Base-by-base conservation (phyloP, 2,888 invertebrate species). In the Hemithea aestivaria region DNA sequence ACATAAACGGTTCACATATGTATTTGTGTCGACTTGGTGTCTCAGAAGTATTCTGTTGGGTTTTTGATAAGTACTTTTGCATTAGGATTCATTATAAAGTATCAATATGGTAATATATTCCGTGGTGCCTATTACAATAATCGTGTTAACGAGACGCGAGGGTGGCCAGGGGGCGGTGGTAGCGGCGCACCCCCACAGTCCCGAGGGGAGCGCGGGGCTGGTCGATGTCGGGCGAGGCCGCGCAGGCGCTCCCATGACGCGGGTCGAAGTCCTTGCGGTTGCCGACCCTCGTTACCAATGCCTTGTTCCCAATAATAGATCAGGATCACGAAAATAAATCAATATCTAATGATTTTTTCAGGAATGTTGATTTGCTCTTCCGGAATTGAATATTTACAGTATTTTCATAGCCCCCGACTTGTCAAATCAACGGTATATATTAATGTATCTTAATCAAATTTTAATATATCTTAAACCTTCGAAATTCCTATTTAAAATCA, bases 191-290 rank as follows among this genome's bases (percentile, higher is more conserved):
- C 9, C 29, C 40, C 25, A 20, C 6, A 20, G 39, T 7, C 16
- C 10, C 23, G 22, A 16, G 51, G 37, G 53, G 60, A 2, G 16
- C 16, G 16, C 56, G 57, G 62, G 65, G 71, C 64, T 72, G 76
- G 73, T 75, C 73, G 75, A 72, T 73, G 73, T 58, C 68, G 70
- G 67, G 68, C 66, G 72, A 66, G 75, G 71, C 62, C 76, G 82
- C 84, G 82, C 83, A 76, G 58, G 80, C 83, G 82, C 80, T 58
- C 55, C 56, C 51, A 37, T 62, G 46, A 51, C 61, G 48, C 71
- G 66, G 82, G 81, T 80, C 82, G 77, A 74, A 77, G 80, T 72
- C 78, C 82, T 80, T 73, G 62, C 76, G 82, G 77, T 76, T 80
- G 73, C 74, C 81, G 82, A 83, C 83, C 85, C 71, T 71, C 68